phyloP scores from a whole-genome alignment of 2,888 invertebrate genomes.

The Dorcus hopei region DNA sequence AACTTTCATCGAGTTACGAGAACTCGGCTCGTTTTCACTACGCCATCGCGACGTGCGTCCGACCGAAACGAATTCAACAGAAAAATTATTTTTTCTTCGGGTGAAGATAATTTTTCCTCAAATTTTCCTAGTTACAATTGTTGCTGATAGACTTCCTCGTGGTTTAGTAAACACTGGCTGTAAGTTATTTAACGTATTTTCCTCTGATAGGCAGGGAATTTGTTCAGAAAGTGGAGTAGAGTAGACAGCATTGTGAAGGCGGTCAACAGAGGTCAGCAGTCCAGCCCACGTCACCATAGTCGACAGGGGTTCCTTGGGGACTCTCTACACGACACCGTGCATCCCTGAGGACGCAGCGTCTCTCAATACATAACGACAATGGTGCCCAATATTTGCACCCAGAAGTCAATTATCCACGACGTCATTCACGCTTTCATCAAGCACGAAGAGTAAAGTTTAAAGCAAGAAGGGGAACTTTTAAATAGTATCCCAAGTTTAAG shows the following conservation, averaged over 20 bases:
- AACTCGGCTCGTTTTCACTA: neutral
- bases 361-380: slow-evolving; percentile 33
- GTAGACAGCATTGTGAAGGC: slow-evolving; percentile 30
- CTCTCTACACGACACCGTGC: slow-evolving; percentile 37
- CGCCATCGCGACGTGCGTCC: too few relatives aligned
- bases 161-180: neutral
- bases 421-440: slow-evolving; percentile 5
- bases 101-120: too few relatives aligned
- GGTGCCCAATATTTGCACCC: slow-evolving; percentile 35
- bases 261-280: slow-evolving; percentile 41
- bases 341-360: slow-evolving; percentile 31
- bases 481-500: too few relatives aligned
- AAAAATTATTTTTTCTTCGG: too few relatives aligned
- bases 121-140: too few relatives aligned
- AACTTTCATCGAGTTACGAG: neutral
- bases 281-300: slow-evolving; percentile 41
- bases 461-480: too few relatives aligned
- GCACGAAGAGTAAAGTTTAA: too few relatives aligned
- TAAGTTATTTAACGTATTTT: neutral
- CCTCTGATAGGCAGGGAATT: neutral
- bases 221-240: slow-evolving; percentile 10
- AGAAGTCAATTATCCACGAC: slow-evolving; percentile 37
- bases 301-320: slow-evolving; percentile 42
- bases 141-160: too few relatives aligned
- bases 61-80: too few relatives aligned